Evolutionary conservation across 2,113 vertebrate species (phyloP).

Genomic region (Catagonus wagneri): DNA sequence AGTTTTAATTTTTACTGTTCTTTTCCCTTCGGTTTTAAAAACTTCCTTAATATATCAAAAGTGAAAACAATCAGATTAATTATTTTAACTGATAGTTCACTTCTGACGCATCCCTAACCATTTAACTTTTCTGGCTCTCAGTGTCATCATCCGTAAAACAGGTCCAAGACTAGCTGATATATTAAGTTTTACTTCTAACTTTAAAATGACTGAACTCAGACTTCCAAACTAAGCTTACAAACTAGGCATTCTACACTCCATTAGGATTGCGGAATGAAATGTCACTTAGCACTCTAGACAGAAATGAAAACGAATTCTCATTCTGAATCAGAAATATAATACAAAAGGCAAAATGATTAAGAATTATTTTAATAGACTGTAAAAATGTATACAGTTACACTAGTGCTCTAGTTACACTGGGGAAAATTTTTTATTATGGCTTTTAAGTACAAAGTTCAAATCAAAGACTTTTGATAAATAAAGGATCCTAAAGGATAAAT

Average conservation of each 20-base stretch:
- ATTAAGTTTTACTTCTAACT: not conserved
- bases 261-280: conserved; percentile 28
- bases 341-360: conserved; percentile 49
- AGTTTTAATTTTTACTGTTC: conserved; percentile 44
- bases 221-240: conserved; percentile 9
- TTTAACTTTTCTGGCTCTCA: not conserved
- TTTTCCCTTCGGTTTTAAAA: not conserved
- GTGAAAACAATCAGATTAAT: conserved; percentile 13
- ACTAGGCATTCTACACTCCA: conserved; percentile 1
- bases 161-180: not conserved
- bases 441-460: conserved; percentile 51
- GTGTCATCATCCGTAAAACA: conserved; percentile 17
- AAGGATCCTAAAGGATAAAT: not conserved
- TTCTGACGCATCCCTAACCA: conserved; percentile 28
- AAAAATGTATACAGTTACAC: conserved; percentile 30
- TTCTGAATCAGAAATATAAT: conserved; percentile 46
- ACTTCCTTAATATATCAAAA: conserved; percentile 34
- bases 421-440: not conserved
- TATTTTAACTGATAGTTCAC: conserved; percentile 32
- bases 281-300: conserved; percentile 1
- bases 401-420: not conserved
- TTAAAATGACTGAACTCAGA: not conserved
- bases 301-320: conserved; percentile 36
- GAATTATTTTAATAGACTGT: conserved; percentile 6
- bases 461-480: not conserved